A percentile compares a stretch with the other conserved stretches of the same genome.
Conservation (phyloP, 2,888 invertebrate species). For the Choristoneura rosaceana region DNA sequence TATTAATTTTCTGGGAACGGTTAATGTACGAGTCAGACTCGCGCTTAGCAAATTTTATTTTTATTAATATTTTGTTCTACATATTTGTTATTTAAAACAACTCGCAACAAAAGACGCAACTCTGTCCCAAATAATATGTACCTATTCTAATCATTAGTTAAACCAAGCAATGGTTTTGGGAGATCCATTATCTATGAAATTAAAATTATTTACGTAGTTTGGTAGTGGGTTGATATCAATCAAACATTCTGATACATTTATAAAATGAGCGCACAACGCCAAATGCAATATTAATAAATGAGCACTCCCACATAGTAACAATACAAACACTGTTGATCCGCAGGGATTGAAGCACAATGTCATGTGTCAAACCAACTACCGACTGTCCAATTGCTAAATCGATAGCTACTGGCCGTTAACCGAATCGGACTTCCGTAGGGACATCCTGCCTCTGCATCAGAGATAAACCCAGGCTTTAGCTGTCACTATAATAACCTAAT, state of each 20-base stretch:
- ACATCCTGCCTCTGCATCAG: conserved; percentile 43
- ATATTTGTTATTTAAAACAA: too few relatives aligned
- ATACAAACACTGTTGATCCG: conserved; percentile 1
- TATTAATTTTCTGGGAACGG: too few relatives aligned
- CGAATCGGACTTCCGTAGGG: conserved; percentile 59
- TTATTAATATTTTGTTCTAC: too few relatives aligned
- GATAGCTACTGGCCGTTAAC: conserved; percentile 62
- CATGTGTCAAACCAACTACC: conserved; percentile 68
- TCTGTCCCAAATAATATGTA: too few relatives aligned
- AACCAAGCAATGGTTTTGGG: too few relatives aligned
- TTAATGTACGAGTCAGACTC: too few relatives aligned
- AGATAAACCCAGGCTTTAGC: conserved; percentile 39
- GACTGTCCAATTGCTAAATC: conserved; percentile 67
- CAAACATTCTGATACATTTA: background rate
- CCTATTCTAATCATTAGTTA: too few relatives aligned
- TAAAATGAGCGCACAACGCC: background rate
- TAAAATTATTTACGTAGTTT: too few relatives aligned
- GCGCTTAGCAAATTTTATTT: too few relatives aligned
- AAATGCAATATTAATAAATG: background rate
- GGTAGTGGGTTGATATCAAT: too few relatives aligned
- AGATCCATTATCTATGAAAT: too few relatives aligned
- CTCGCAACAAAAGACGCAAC: too few relatives aligned
- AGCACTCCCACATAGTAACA: conserved; percentile 1
- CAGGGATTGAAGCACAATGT: conserved; percentile 53
- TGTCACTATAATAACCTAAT: conserved; percentile 20